A percentile compares a stretch with the other conserved stretches of the same genome.
phyloP scores from a whole-genome alignment of 1,140 invertebrate species.

The Monomorium pharaonis region DNA sequence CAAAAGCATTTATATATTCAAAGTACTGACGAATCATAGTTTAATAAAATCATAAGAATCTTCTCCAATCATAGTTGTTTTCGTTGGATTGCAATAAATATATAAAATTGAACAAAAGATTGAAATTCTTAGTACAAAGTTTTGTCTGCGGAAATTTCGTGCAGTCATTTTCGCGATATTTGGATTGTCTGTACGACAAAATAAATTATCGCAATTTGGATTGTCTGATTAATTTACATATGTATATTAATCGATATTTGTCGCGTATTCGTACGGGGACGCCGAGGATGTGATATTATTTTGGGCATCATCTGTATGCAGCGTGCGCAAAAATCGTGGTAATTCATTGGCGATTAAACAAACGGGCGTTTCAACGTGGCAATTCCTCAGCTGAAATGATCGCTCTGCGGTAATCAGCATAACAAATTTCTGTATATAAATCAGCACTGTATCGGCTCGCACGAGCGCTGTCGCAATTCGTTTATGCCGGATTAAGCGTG shows the following conservation, averaged over 20 bases:
- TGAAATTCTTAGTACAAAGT: neutral
- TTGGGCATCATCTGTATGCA: constrained; percentile 15
- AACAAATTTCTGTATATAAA: constrained; percentile 71
- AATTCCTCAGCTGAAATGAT: constrained; percentile 63
- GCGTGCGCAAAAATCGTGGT: constrained; percentile 32
- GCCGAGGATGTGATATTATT: constrained; percentile 25
- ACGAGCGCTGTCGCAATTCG: constrained; percentile 58
- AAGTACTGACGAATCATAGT: neutral
- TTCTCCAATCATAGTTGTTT: neutral
- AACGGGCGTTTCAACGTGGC: constrained; percentile 13
- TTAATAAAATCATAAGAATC: neutral
- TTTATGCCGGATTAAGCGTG: constrained; percentile 63
- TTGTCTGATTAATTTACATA: neutral
- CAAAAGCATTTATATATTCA: neutral
- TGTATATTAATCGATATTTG: constrained; percentile 40
- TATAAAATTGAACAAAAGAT: neutral
- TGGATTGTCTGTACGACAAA: neutral
- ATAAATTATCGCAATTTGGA: constrained; percentile 29
- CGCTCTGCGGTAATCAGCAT: constrained; percentile 50
- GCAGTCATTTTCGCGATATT: neutral
- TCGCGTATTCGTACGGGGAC: neutral
- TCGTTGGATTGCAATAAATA: neutral
- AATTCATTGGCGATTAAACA: constrained; percentile 49
- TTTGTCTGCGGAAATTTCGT: neutral
- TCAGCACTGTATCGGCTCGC: constrained; percentile 55